Evolutionary conservation across 2,113 vertebrate genomes (phyloP), one percentile per base, ranked within the genome.

Genomic region (Ciconia stormi): DNA sequence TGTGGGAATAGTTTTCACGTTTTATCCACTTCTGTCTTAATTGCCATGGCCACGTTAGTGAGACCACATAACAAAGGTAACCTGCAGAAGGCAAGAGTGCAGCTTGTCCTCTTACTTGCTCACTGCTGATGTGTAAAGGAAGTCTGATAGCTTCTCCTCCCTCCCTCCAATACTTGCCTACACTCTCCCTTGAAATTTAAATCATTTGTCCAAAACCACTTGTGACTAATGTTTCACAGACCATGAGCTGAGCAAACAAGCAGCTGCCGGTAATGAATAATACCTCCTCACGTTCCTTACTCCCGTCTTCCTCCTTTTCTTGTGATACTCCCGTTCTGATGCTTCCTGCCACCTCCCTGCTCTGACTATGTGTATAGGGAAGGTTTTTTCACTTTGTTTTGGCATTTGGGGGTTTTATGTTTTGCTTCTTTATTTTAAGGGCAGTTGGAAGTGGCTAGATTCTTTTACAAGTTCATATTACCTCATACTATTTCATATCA

Each of bases 1-100:
- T 26, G 50, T 29, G 36, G 56, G 50, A 30, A 40, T 58, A 21
- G 27, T 77, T 79, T 47, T 32, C 79, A 18, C 25, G 4, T 85
- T 63, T 71, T 58, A 46, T 13, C 52, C 19, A 11, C 19, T 53
- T 88, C 23, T 38, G 25, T 38, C 46, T 23, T 12, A 44, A 29
- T 10, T 73, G 44, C 59, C 18, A 7, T 1, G 12, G 38, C 7
- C 29, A 4, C 2, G 0, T 30, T n/a, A 20, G 63, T 13, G 63
- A 55, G 44, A 27, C 21, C 46, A 11, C 21, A 0, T 36, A 15
- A 15, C 36, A 52, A 38, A 88, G 55, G 26, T 16, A 56, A 79
- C 40, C 65, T 56, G 61, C 42, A 10, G n/a, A 70, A 86, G 61
- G 7, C 34, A 38, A 2, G 23, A 63, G 14, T 4, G 36, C 34